phyloP scores from a whole-genome alignment of 2,113 vertebrate genomes.

The Phoxinus phoxinus region DNA sequence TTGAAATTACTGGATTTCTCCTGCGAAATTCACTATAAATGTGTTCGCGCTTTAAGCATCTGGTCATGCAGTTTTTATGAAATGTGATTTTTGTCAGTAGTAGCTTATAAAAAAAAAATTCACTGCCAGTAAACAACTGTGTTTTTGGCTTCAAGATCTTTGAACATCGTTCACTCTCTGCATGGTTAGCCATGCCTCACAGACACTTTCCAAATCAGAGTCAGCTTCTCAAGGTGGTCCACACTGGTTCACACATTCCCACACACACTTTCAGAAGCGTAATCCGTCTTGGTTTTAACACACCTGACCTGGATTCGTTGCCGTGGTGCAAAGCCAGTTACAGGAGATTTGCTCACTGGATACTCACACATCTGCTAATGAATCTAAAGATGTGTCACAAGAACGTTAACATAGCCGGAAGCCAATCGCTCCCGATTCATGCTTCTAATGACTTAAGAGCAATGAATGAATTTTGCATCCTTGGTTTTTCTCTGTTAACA shows the following conservation, averaged over 20 bases:
- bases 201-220: slow-evolving; percentile 6
- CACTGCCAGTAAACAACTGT: not conserved
- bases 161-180: not conserved
- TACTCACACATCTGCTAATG: slow-evolving; percentile 14
- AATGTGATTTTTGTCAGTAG: not conserved
- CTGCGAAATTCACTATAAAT: not conserved
- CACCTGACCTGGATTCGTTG: slow-evolving; percentile 35
- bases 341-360: not conserved
- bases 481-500: not conserved
- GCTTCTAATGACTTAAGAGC: not conserved
- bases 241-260: not conserved
- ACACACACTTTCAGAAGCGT: not conserved
- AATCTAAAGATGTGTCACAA: slow-evolving; percentile 14
- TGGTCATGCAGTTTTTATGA: not conserved
- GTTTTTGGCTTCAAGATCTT: not conserved
- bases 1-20: not conserved
- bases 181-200: slow-evolving; percentile 4
- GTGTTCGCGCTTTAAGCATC: not conserved
- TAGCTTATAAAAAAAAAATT: not conserved
- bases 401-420: not conserved
- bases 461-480: not conserved
- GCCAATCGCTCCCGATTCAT: not conserved
- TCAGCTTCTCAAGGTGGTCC: not conserved
- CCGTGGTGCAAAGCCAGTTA: slow-evolving; percentile 11
- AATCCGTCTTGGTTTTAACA: slow-evolving; percentile 10